A percentile compares a stretch with the other conserved stretches of the same genome.
These are phyloP conservation scores for Perithous albicinctus DNA, from an alignment of 2,888 invertebrate genomes.

Conservation along the genomic window DNA sequence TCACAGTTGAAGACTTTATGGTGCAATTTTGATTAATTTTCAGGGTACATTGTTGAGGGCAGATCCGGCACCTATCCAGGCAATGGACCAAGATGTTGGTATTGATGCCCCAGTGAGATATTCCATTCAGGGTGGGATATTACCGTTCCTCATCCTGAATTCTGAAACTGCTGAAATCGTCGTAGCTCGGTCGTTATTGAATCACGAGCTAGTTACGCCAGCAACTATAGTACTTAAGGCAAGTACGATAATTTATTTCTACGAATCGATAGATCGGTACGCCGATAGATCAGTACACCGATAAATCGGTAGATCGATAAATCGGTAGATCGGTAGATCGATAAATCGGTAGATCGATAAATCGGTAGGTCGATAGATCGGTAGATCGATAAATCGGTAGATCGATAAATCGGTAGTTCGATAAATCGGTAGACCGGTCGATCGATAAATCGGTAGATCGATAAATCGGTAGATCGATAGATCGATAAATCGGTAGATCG, in stretches of 20 bases:
- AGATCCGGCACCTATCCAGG: conserved; percentile 90
- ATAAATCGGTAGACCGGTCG: too few species aligned
- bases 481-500: not conserved
- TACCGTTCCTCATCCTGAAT: conserved; percentile 88
- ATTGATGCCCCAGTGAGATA: conserved; percentile 91
- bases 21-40: conserved; percentile 21
- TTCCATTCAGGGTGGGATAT: conserved; percentile 88
- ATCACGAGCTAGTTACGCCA: conserved; percentile 88
- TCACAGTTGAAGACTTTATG: too few species aligned
- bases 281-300: too few species aligned
- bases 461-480: not conserved
- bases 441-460: not conserved
- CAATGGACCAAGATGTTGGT: conserved; percentile 93
- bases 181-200: conserved; percentile 87
- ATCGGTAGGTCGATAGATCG: too few species aligned
- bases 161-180: conserved; percentile 88
- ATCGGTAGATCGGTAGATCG: too few species aligned
- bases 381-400: not conserved
- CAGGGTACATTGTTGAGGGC: conserved; percentile 89
- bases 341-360: not conserved
- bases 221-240: conserved; percentile 93
- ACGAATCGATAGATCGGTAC: too few species aligned
- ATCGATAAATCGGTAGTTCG: not conserved
- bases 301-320: not conserved
- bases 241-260: conserved; percentile 33